Evolutionary conservation across 2,888 invertebrate genomes (phyloP), one percentile per base, ranked within the genome.

Genomic region (Epiblema foenella): DNA sequence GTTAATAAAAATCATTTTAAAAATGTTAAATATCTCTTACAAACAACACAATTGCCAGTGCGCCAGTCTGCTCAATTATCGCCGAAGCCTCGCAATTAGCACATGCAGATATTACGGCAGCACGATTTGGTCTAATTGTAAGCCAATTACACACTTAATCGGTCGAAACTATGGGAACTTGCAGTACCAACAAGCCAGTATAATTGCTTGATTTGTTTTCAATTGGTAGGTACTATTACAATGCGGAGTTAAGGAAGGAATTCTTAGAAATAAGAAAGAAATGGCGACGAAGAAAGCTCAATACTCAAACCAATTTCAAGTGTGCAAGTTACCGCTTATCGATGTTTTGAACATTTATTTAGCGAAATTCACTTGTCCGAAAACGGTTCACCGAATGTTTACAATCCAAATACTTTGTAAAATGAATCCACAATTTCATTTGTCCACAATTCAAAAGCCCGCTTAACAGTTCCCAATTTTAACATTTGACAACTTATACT

Each of bases 21-120:
- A 56, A 29, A 56, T n/a, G 33, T 54, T 37, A 10, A 54, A 33
- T 39, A 5, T n/a, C n/a, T 9, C n/a, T 15, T 54, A 29, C 8
- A 52, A 29, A 15, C 20, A 59, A 20, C 42, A 49, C 33, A 17
- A 10, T 57, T 57, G 29, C 57, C 29, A n/a, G 11, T 57, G n/a
- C 46, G 39, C 46, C 46, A 24, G 29, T 39, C 64, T 79, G 72
- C 77, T 33, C 81, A 86, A 89, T 89, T 89, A 89, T 88, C 86
- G 85, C 86, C 84, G 83, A 85, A 86, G 85, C 85, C 85, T 84
- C 77, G 83, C 87, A 88, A 90, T 89, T 88, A 89, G 85, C 81
- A 79, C 79, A 84, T 86, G 83, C 85, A 85, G 82, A 84, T 83
- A 86, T 83, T 80, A 79, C 82, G 80, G 81, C 80, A 81, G 77